Evolutionary conservation across 1,140 invertebrate genomes (phyloP).

Genomic region (Apis mellifera): Amel_HAv3.1 CM009940.2:6669001-6669500

Average conservation of each 20-base stretch:
- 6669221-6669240: not conserved
- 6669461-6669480: not conserved
- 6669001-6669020: too few species aligned
- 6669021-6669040: too few species aligned
- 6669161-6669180: not conserved
- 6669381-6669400: slow-evolving; percentile 6
- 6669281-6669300: not conserved
- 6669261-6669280: not conserved
- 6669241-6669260: not conserved
- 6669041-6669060: too few species aligned
- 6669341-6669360: slow-evolving; percentile 31
- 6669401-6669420: slow-evolving; percentile 4
- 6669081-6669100: too few species aligned
- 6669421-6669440: not conserved
- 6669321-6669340: slow-evolving; percentile 29
- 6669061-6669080: too few species aligned
- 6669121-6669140: not conserved
- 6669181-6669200: not conserved
- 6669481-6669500: slow-evolving; percentile 42
- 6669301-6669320: slow-evolving; percentile 25
- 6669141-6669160: slow-evolving; percentile 18
- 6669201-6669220: not conserved
- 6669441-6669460: not conserved
- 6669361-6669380: slow-evolving; percentile 41
- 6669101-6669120: not conserved